Evolutionary conservation across 1,140 invertebrate species (phyloP), one percentile per base, ranked within the genome.

Genomic region (Cataglyphis hispanica): DNA sequence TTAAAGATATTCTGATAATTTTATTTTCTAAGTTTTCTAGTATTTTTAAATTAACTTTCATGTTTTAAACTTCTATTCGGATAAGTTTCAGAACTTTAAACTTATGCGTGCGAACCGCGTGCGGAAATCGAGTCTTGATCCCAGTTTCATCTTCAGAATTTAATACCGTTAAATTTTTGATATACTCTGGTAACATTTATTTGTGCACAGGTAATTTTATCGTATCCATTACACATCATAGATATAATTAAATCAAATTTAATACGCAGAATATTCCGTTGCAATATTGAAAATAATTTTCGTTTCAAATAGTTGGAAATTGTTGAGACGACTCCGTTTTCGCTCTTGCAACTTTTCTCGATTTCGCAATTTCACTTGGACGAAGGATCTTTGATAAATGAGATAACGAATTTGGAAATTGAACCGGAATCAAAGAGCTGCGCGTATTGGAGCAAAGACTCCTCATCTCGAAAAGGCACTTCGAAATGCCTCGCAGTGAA

Each of bases 401-500:
- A 80, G 50, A 19, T 16, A 19, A 25, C 16, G 8, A 6, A 43
- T 50, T 69, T 69, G n/a, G 50, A 69, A 46, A 50, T 27, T 31
- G 46, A 80, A 13, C 10, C 43, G 22, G 10, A 69, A 58, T 80
- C 50, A 80, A 56, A 80, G 34, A 58, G 19, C 16, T 80, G 6
- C 34, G 34, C 63, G 43, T 64, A 78, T 50, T 27, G 40, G 46
- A 37, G 31, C 43, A 78, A 19, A 34, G 34, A 80, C n/a, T 69
- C 76, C 37, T 37, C 40, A 61, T 77, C 63, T 85, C 63, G 53
- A 19, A 85, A 67, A 85, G 63, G 63, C 22, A 53, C 74, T 78
- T 78, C 60, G 63, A 85, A 69, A 78, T 25, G 63, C 37, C 34
- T 78, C n/a, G 13, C 83, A 66, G n/a, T 50, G 46, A 85, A 78